A percentile compares a stretch with the other conserved stretches of the same genome.
These are phyloP conservation scores for Yponomeuta evonymella DNA, from an alignment of 2,888 invertebrate genomes.

Conservation along the genomic window DNA sequence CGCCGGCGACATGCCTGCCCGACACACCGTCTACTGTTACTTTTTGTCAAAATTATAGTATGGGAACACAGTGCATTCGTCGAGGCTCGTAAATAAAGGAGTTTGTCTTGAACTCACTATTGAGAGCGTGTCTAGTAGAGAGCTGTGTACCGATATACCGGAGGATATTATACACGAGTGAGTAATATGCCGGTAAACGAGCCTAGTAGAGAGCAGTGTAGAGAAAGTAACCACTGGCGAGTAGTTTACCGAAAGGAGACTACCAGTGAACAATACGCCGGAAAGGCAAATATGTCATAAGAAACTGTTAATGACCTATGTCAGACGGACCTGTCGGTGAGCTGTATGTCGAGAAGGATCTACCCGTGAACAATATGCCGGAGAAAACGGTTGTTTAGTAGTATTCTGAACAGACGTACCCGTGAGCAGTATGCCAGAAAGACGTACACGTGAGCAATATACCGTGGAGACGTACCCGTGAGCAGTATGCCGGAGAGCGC, in stretches of 20 bases:
- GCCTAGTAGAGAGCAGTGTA: background rate
- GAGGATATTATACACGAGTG: too few relatives aligned
- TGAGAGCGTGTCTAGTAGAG: too few relatives aligned
- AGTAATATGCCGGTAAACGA: background rate
- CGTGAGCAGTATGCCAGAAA: background rate
- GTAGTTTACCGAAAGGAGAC: too few relatives aligned
- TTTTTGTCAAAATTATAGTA: background rate
- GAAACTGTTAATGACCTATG: background rate
- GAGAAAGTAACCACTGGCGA: too few relatives aligned
- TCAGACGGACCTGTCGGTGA: background rate
- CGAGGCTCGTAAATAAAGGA: too few relatives aligned
- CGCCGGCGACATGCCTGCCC: conserved; percentile 80
- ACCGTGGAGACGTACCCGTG: conserved; percentile 74
- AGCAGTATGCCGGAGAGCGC: conserved; percentile 90
- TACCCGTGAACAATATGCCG: too few relatives aligned
- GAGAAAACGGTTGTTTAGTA: background rate
- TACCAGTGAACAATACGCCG: too few relatives aligned
- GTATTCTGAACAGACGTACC: background rate
- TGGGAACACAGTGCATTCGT: too few relatives aligned
- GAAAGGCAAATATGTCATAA: too few relatives aligned
- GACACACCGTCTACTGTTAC: background rate
- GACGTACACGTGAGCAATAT: conserved; percentile 79
- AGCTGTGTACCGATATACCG: too few relatives aligned
- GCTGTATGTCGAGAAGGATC: too few relatives aligned
- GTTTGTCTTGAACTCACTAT: too few relatives aligned